A percentile compares a stretch with the other conserved stretches of the same genome.
Evolutionary conservation across 2,113 vertebrate genomes (phyloP).

Genomic region (Phalacrocorax aristotelis): DNA sequence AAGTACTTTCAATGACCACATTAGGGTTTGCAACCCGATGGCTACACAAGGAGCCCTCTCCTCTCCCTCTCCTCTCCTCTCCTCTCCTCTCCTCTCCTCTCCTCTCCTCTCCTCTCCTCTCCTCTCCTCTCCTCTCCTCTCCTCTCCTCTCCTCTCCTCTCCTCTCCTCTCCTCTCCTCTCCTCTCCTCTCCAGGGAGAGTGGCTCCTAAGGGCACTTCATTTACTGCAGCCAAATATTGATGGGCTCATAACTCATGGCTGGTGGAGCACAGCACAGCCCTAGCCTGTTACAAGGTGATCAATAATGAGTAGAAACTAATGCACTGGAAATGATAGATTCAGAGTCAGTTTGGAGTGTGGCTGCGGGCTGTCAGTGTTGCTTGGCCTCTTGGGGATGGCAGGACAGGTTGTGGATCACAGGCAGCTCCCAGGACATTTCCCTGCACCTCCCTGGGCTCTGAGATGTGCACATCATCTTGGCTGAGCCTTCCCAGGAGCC

Average conservation of each 20-base stretch:
- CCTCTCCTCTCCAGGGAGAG: not conserved
- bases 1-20: not conserved
- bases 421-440: not conserved
- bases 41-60: not conserved
- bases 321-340: constrained; percentile 13
- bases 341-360: not conserved
- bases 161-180: not conserved
- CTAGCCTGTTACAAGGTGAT: not conserved
- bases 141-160: not conserved
- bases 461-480: not conserved
- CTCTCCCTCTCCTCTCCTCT: not conserved
- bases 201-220: not conserved
- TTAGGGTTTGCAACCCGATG: not conserved
- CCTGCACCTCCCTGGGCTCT: not conserved
- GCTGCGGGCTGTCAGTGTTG: not conserved
- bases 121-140: not conserved
- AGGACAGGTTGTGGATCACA: not conserved
- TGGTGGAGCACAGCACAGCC: not conserved
- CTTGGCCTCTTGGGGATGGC: not conserved
- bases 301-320: constrained; percentile 45
- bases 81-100: not conserved
- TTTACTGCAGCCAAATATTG: not conserved
- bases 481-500: not conserved
- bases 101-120: not conserved
- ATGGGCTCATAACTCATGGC: constrained; percentile 9